Percentiles rank a stretch among this genome's conserved stretches.
Evolutionary conservation across 1,140 invertebrate genomes (phyloP).

Genomic region (Homalodisca vitripennis): DNA sequence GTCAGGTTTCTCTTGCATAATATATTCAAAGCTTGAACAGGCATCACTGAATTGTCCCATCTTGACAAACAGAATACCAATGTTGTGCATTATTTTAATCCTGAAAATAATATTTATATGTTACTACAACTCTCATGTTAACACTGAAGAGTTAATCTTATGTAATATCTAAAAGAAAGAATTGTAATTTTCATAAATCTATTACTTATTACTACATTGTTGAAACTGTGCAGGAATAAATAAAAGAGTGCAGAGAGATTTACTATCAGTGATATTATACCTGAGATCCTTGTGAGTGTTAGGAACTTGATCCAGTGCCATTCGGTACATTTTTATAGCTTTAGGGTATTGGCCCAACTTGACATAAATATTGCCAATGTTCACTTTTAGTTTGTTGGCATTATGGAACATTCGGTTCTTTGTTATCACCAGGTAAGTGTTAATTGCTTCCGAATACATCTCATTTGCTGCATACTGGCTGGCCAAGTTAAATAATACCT

Average conservation of each 20-base stretch:
- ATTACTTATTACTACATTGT: background rate
- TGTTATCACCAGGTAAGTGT: conserved; percentile 89
- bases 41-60: conserved; percentile 97
- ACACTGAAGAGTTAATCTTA: too few relatives aligned
- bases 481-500: conserved; percentile 93
- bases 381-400: conserved; percentile 89
- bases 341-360: conserved; percentile 90
- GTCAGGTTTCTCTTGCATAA: conserved; percentile 93
- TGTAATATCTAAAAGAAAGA: too few relatives aligned
- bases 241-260: too few relatives aligned
- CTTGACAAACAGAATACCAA: conserved; percentile 92
- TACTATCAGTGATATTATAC: too few relatives aligned
- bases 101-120: conserved; percentile 59
- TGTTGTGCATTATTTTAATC: conserved; percentile 98
- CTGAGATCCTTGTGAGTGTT: conserved; percentile 88
- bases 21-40: conserved; percentile 94
- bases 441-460: conserved; percentile 93
- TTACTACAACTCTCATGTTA: too few relatives aligned
- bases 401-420: conserved; percentile 86
- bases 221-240: too few relatives aligned
- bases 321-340: conserved; percentile 96
- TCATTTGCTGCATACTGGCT: conserved; percentile 92
- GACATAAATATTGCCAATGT: conserved; percentile 98
- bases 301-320: conserved; percentile 95
- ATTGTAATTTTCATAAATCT: too few relatives aligned